Conservation (phyloP, 2,888 invertebrate genomes). For the Synanthedon formicaeformis region DNA sequence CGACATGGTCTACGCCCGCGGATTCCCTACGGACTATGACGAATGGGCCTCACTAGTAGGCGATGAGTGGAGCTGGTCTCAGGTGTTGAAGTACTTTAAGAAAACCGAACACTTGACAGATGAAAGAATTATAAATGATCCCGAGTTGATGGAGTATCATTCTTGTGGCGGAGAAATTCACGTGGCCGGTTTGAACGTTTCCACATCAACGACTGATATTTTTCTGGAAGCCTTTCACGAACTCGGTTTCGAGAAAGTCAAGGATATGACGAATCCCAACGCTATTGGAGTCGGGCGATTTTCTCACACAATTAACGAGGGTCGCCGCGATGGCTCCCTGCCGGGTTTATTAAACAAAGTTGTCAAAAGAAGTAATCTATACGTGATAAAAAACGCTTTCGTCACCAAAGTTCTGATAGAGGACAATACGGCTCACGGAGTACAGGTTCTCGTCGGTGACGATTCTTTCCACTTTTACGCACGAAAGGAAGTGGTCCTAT, state of each 20-base stretch:
- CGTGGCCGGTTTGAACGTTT: constrained; percentile 28
- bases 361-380: constrained; percentile 20
- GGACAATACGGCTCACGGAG: constrained; percentile 29
- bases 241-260: constrained; percentile 34
- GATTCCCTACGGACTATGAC: constrained; percentile 44
- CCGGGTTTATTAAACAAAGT: constrained; percentile 36
- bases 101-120: constrained; percentile 49
- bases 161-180: constrained; percentile 40
- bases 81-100: constrained; percentile 42
- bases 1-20: constrained; percentile 52
- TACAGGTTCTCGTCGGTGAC: constrained; percentile 19
- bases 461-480: constrained; percentile 25
- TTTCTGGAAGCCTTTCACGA: constrained; percentile 40
- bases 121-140: constrained; percentile 29
- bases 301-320: constrained; percentile 41
- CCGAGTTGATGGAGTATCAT: constrained; percentile 33
- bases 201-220: constrained; percentile 19
- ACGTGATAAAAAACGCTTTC: constrained; percentile 30
- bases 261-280: constrained; percentile 27
- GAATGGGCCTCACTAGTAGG: constrained; percentile 40
- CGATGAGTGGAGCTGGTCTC: constrained; percentile 37
- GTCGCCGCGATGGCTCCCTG: constrained; percentile 35
- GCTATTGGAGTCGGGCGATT: constrained; percentile 43
- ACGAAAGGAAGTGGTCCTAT: constrained; percentile 38
- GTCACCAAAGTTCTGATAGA: constrained; percentile 36